Percentiles rank a stretch among this genome's conserved stretches.
These are phyloP conservation scores for Agrilus cyanescens DNA, from an alignment of 2,888 invertebrate genomes.

Conservation along the genomic window DNA sequence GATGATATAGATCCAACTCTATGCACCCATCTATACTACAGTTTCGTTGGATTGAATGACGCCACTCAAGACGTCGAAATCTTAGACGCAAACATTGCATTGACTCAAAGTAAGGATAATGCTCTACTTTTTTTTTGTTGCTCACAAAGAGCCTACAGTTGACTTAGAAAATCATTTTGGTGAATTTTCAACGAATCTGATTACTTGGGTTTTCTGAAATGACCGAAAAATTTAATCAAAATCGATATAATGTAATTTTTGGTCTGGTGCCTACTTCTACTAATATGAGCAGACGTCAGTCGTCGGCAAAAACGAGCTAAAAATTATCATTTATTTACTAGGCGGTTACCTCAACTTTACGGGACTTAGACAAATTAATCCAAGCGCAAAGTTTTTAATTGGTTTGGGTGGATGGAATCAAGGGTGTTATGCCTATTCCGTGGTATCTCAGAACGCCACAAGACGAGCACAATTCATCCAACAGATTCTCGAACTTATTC, in stretches of 20 bases:
- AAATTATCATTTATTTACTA: slow-evolving; percentile 12
- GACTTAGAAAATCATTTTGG: no score
- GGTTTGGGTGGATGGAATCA: slow-evolving; percentile 63
- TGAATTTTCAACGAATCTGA: no score
- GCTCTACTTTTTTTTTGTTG: not conserved
- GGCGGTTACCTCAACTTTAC: slow-evolving; percentile 44
- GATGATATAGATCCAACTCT: slow-evolving; percentile 51
- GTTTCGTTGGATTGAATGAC: slow-evolving; percentile 53
- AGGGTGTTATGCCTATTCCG: slow-evolving; percentile 27
- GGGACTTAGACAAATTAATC: slow-evolving; percentile 40
- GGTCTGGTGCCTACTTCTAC: no score
- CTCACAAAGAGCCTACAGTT: no score
- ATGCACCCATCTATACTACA: slow-evolving; percentile 66
- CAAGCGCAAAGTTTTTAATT: slow-evolving; percentile 44
- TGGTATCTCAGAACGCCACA: slow-evolving; percentile 36
- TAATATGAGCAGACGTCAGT: slow-evolving; percentile 18
- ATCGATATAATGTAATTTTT: no score
- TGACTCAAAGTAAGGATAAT: slow-evolving; percentile 34
- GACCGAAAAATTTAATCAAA: no score
- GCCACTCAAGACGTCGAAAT: slow-evolving; percentile 39
- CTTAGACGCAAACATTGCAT: slow-evolving; percentile 50
- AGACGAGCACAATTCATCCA: slow-evolving; percentile 43
- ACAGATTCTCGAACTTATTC: slow-evolving; percentile 42
- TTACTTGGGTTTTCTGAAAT: no score
- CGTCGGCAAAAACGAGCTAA: no score